Evolutionary conservation across 1,140 invertebrate species (phyloP).

Genomic region (Drosophila biarmipes): DNA sequence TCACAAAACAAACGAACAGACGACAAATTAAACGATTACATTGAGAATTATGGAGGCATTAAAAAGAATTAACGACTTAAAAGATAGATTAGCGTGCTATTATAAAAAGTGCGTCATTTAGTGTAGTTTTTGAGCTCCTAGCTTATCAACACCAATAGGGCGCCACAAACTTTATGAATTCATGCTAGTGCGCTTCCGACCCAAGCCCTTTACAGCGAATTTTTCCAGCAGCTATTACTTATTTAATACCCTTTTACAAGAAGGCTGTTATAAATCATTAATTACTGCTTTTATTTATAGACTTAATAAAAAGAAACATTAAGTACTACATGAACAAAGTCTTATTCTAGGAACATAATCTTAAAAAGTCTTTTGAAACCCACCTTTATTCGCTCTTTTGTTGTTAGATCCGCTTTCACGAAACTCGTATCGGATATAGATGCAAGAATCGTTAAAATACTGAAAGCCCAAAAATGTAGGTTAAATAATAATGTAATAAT

Average conservation of each 20-base stretch:
- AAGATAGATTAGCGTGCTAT: constrained; percentile 19
- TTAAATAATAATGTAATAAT: not conserved
- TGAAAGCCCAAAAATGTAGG: constrained; percentile 12
- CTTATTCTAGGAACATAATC: too few relatives aligned
- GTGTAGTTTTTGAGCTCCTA: not conserved
- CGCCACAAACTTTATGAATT: not conserved
- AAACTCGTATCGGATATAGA: constrained; percentile 35
- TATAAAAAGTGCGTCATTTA: constrained; percentile 1
- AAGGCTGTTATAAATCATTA: not conserved
- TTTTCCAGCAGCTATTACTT: not conserved
- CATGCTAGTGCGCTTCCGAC: too few relatives aligned
- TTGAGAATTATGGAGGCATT: not conserved
- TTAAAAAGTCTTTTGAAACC: not conserved
- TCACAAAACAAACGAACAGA: not conserved
- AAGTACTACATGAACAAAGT: too few relatives aligned
- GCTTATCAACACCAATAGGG: constrained; percentile 2
- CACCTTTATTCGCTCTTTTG: constrained; percentile 67
- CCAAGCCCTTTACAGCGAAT: too few relatives aligned
- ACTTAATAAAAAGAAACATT: too few relatives aligned
- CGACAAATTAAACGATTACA: not conserved
- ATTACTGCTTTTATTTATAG: too few relatives aligned
- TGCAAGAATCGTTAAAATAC: constrained; percentile 52
- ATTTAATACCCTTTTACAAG: not conserved
- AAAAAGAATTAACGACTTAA: constrained; percentile 16
- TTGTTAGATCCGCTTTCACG: constrained; percentile 55